A percentile compares a stretch with the other conserved stretches of the same genome.
Conservation (phyloP, 1,140 invertebrate species). For the Plectrocnemia conspersa region DNA sequence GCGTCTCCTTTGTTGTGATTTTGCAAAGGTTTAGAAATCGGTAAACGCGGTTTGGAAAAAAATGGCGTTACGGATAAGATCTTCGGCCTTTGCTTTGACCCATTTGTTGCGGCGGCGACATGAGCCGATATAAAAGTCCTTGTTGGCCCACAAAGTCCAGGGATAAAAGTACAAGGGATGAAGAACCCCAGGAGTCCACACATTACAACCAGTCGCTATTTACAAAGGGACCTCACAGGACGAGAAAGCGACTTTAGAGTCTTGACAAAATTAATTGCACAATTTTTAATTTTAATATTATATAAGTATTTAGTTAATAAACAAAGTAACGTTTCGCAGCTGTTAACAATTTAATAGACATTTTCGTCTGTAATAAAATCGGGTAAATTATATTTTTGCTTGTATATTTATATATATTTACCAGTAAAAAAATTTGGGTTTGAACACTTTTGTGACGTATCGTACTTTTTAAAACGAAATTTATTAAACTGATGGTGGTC, state of each 20-base stretch:
- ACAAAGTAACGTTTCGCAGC: no score
- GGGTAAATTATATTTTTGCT: no score
- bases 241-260: constrained; percentile 3
- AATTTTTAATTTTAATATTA: no score
- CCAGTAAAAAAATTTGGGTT: no score
- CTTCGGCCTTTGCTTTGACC: constrained; percentile 14
- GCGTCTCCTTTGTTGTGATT: background rate
- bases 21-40: background rate
- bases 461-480: no score
- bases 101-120: constrained; percentile 13
- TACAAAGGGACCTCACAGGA: constrained; percentile 13
- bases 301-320: no score
- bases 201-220: constrained; percentile 8
- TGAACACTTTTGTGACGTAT: no score
- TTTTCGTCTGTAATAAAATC: no score
- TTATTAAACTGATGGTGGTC: no score
- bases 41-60: background rate
- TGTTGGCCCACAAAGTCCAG: background rate
- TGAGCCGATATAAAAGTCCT: constrained; percentile 11
- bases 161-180: constrained; percentile 11
- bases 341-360: no score
- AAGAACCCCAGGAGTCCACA: constrained; percentile 12
- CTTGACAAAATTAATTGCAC: constrained; percentile 16
- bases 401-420: no score
- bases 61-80: constrained; percentile 8